These are phyloP conservation scores for Galeopsomyia nigrocyanea DNA, from an alignment of 2,888 invertebrate genomes.

Conservation along the genomic window DNA sequence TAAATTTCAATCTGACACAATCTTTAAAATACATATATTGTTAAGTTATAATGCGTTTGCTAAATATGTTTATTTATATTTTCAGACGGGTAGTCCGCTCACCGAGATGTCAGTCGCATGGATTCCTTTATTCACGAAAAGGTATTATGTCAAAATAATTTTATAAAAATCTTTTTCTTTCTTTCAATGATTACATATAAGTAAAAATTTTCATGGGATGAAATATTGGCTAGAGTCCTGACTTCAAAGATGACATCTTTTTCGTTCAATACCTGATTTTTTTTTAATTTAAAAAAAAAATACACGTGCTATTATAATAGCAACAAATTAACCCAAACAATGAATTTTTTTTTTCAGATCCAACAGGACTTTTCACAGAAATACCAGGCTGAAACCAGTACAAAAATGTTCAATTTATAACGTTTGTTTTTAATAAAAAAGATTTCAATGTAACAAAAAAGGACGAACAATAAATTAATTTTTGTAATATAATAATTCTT, in stretches of 20 bases:
- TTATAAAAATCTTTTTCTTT: neutral
- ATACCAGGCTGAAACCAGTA: neutral
- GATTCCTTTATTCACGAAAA: slow-evolving; percentile 1
- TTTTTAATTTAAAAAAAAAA: slow-evolving; percentile 11
- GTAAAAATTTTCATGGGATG: slow-evolving; percentile 57
- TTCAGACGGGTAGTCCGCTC: slow-evolving; percentile 7
- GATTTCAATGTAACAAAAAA: slow-evolving; percentile 4
- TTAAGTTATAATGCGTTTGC: neutral
- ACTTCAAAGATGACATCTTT: slow-evolving; percentile 60
- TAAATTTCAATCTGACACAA: slow-evolving; percentile 40
- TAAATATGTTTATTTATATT: slow-evolving; percentile 14
- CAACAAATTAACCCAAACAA: neutral
- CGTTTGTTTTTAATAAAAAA: neutral
- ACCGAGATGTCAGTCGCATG: neutral
- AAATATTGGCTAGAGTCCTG: slow-evolving; percentile 67
- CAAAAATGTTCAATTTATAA: neutral
- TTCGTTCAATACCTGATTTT: slow-evolving; percentile 55
- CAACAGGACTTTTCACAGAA: no score
- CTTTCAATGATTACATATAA: slow-evolving; percentile 11
- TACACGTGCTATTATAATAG: neutral
- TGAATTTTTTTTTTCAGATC: slow-evolving; percentile 38
- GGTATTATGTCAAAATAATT: neutral
- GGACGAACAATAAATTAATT: slow-evolving; percentile 21
- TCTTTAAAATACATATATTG: neutral
- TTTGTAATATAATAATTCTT: slow-evolving; percentile 11